Evolutionary conservation across 1,140 invertebrate genomes (phyloP).

Genomic region (Galleria mellonella): DNA sequence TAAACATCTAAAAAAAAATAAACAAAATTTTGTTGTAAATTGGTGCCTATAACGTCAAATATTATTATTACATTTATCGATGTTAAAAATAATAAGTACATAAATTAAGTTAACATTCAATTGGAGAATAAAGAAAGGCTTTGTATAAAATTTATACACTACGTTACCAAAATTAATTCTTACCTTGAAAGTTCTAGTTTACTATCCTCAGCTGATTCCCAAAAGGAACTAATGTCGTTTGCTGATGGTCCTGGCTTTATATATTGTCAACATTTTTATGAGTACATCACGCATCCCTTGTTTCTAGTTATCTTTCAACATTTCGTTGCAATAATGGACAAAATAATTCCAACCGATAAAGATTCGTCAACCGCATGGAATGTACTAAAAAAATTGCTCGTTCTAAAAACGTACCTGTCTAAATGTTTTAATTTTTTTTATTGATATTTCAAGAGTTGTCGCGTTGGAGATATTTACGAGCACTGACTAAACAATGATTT

Average conservation of each 20-base stretch:
- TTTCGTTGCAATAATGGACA: slow-evolving; percentile 45
- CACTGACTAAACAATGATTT: too few species aligned
- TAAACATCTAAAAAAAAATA: slow-evolving; percentile 41
- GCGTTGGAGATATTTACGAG: too few species aligned
- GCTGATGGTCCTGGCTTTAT: slow-evolving; percentile 28
- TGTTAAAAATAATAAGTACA: too few species aligned
- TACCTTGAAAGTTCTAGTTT: slow-evolving; percentile 19
- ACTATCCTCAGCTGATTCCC: slow-evolving; percentile 17
- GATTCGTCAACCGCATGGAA: slow-evolving; percentile 47
- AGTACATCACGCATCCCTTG: slow-evolving; percentile 13
- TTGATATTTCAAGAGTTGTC: too few species aligned
- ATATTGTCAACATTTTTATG: slow-evolving; percentile 17
- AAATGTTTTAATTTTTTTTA: too few species aligned
- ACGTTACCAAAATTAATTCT: slow-evolving; percentile 15
- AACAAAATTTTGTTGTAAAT: too few species aligned
- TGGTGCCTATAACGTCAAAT: not conserved
- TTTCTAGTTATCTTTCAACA: slow-evolving; percentile 27
- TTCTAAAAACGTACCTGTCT: too few species aligned
- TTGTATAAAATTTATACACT: too few species aligned
- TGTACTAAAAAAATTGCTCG: slow-evolving; percentile 7
- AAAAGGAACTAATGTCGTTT: slow-evolving; percentile 25
- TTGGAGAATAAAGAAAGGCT: too few species aligned
- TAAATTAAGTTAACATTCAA: too few species aligned
- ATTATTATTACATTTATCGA: slow-evolving; percentile 1
- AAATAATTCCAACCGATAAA: slow-evolving; percentile 30